Percentiles rank a stretch among this genome's conserved stretches.
phyloP scores from a whole-genome alignment of 2,888 invertebrate species.

The Caenorhabditis sp. region DNA sequence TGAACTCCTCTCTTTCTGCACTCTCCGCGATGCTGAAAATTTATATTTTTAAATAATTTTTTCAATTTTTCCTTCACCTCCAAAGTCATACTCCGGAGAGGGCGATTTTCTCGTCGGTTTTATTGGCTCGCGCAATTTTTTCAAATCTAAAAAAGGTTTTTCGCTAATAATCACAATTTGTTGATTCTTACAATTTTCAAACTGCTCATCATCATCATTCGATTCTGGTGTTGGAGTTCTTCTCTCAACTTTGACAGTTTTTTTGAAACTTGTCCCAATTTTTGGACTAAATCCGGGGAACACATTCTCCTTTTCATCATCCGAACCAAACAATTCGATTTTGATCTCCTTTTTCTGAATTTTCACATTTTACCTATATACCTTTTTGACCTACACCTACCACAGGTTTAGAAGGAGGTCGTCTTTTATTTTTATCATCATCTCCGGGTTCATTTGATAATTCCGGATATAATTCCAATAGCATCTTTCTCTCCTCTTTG shows the following conservation, averaged over 20 bases:
- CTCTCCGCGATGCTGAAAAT: too few relatives aligned
- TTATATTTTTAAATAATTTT: too few relatives aligned
- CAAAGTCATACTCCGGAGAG: neutral
- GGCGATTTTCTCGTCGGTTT: neutral
- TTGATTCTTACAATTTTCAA: conserved; percentile 22
- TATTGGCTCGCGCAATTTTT: conserved; percentile 7
- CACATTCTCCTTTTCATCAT: conserved; percentile 28
- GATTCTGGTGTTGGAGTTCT: conserved; percentile 15
- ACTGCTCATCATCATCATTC: conserved; percentile 12
- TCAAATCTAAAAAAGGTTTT: conserved; percentile 14
- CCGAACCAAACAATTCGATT: neutral
- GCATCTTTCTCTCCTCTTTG: conserved; percentile 25
- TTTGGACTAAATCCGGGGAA: conserved; percentile 5
- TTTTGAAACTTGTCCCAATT: neutral
- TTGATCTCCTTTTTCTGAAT: neutral
- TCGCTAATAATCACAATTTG: neutral
- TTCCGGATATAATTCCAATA: conserved; percentile 35
- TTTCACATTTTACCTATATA: neutral
- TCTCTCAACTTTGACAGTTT: conserved; percentile 1
- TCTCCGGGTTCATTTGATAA: conserved; percentile 11
- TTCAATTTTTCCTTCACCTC: too few relatives aligned
- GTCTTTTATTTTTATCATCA: neutral
- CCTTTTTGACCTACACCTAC: too few relatives aligned
- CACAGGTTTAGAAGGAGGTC: too few relatives aligned
- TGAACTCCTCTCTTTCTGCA: neutral